Percentiles rank a stretch among this genome's conserved stretches.
These are phyloP conservation scores for Mirounga angustirostris DNA, from an alignment of 2,113 vertebrate species.

Conservation along the genomic window DNA sequence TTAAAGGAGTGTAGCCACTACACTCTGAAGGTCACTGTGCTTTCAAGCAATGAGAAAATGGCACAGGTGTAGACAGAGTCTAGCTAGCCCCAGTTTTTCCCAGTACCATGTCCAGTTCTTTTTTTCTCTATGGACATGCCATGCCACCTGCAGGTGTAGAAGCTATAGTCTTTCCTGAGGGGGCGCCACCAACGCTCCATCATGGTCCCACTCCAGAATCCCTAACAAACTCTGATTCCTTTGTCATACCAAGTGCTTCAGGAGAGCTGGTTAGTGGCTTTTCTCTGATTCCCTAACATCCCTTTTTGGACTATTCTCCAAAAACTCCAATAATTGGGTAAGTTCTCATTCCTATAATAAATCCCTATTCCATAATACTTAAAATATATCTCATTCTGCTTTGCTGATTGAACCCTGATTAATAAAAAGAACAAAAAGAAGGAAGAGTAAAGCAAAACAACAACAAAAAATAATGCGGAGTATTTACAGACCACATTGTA, in stretches of 20 bases:
- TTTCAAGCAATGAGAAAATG: neutral
- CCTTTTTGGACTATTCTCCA: neutral
- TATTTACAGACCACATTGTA: neutral
- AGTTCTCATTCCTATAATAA: neutral
- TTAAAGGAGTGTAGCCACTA: neutral
- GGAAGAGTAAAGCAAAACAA: neutral
- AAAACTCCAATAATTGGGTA: neutral
- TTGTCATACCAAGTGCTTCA: neutral
- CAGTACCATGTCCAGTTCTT: neutral
- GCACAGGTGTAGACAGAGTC: neutral
- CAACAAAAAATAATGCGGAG: neutral
- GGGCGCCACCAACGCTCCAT: neutral
- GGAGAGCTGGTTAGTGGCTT: neutral
- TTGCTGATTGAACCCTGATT: neutral
- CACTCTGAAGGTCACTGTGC: neutral
- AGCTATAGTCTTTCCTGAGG: neutral
- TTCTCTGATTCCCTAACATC: neutral
- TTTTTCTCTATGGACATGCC: neutral
- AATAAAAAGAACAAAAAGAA: neutral
- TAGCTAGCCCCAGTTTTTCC: neutral
- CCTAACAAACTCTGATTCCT: neutral
- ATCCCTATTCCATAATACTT: neutral
- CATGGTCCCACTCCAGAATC: accelerated
- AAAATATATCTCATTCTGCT: neutral
- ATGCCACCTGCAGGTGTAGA: neutral